Percentiles rank a stretch among this genome's conserved stretches.
phyloP scores from a whole-genome alignment of 2,888 invertebrate species.

The Eupelmus urozonus region DNA sequence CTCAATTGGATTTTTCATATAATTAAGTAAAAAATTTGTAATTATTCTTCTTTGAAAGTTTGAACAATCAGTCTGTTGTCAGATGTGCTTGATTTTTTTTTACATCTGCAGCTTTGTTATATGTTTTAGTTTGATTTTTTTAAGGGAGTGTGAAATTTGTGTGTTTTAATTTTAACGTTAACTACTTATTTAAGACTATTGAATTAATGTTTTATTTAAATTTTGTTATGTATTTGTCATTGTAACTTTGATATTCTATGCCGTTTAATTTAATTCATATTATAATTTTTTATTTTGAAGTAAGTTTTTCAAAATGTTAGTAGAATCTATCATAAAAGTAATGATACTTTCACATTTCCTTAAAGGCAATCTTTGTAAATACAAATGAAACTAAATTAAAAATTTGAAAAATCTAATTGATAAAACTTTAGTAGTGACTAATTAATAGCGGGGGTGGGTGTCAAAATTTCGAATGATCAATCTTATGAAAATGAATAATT shows the following conservation, averaged over 20 bases:
- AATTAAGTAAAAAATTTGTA: not conserved
- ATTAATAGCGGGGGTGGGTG: slow-evolving; percentile 2
- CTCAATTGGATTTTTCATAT: slow-evolving; percentile 55
- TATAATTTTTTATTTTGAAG: too few species aligned
- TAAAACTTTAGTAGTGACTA: slow-evolving; percentile 8
- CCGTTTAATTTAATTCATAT: too few species aligned
- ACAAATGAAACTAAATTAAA: not conserved
- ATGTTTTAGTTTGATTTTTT: slow-evolving; percentile 14
- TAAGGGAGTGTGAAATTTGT: slow-evolving; percentile 3
- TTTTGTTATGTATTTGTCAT: not conserved
- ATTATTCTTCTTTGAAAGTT: not conserved
- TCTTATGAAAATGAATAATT: not conserved
- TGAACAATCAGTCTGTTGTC: not conserved
- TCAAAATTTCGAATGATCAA: slow-evolving; percentile 52
- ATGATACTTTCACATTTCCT: not conserved
- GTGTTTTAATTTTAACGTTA: not conserved
- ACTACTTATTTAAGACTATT: not conserved
- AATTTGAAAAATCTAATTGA: slow-evolving; percentile 51
- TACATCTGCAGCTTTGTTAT: slow-evolving; percentile 14
- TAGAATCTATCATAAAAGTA: too few species aligned
- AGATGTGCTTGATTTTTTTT: slow-evolving; percentile 11
- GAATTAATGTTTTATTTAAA: not conserved
- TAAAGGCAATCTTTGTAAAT: not conserved
- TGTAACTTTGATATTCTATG: too few species aligned
- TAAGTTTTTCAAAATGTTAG: too few species aligned